Base-by-base conservation (phyloP, 1,140 invertebrate genomes). In the Anagrus nilaparvatae region DNA sequence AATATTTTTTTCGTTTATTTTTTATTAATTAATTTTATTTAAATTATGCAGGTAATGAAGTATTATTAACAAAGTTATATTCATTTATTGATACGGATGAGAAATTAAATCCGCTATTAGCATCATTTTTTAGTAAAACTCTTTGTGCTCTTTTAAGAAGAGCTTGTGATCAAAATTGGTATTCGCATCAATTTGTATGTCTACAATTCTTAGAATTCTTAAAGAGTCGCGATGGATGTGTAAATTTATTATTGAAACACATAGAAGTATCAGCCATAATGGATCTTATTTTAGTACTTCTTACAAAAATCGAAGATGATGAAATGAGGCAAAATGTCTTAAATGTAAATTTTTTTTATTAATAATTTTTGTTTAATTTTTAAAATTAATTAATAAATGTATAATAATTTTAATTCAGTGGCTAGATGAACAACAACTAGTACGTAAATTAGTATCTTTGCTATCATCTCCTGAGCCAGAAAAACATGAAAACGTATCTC, bases 61-160 rank as follows among this genome's bases (percentile, higher is more conserved):
- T 70, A 42, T 74, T 91, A 46, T 73, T 97, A 53, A 74, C 81
- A 50, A 83, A 87, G 59, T 71, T 97, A 32, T 96, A 90, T 70
- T 78, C 79, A 52, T 96, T 95, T 73, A 73, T 95, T 49, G 82
- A 93, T 61, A 76, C 75, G 39, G 81, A 90, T 44, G 77, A 85
- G 58, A 84, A 86, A 24, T 72, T 97, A 31, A 97, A 97, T 74
- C 90, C 93, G 44, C 69, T 97, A 38, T 74, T 97, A 54, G 90
- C 92, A 24, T 94, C 89, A 49, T 97, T 93, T 75, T 94, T 95
- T 71, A 92, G 87, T 66, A 93, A 92, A 77, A 89, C 88, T 38
- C 78, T 97, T 63, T 81, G 86, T 54, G 81, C 87, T 62, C 74
- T 95, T 51, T 78, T 94, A 46, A 78, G 80, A 43, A 77, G 82